phyloP scores from a whole-genome alignment of 2,888 invertebrate genomes.

The Tachina fera region DNA sequence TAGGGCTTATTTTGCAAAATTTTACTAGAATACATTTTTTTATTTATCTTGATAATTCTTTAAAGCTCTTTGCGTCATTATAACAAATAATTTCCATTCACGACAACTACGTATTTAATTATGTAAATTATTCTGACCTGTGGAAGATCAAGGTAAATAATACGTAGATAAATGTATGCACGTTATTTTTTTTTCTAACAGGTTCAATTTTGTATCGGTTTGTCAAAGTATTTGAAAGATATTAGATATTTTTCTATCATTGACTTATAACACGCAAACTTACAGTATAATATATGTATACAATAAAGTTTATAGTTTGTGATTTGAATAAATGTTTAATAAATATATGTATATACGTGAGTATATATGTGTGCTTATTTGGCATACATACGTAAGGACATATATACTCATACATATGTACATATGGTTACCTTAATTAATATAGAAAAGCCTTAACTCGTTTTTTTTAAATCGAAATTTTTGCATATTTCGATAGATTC shows the following conservation, averaged over 20 bases:
- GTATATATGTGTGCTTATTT: too few species aligned
- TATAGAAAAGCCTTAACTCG: too few species aligned
- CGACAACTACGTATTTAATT: neutral
- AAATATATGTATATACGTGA: neutral
- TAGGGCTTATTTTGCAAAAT: too few species aligned
- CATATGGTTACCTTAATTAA: too few species aligned
- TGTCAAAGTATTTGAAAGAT: neutral
- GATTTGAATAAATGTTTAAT: slow-evolving; percentile 3
- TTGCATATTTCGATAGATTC: neutral
- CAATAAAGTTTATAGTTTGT: neutral
- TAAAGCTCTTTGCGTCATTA: neutral
- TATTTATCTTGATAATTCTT: neutral
- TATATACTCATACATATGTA: neutral
- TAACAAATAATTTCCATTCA: neutral
- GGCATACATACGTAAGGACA: too few species aligned
- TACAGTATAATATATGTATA: neutral
- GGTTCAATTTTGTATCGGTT: neutral
- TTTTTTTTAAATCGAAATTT: neutral
- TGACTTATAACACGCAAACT: slow-evolving; percentile 18
- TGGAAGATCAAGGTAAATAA: neutral
- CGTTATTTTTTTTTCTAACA: neutral
- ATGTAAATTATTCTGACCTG: neutral
- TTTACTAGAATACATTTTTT: neutral
- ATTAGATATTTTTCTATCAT: neutral
- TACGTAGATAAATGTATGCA: neutral